phyloP scores from a whole-genome alignment of 2,888 invertebrate species.

The Epistrophe eligans region DNA sequence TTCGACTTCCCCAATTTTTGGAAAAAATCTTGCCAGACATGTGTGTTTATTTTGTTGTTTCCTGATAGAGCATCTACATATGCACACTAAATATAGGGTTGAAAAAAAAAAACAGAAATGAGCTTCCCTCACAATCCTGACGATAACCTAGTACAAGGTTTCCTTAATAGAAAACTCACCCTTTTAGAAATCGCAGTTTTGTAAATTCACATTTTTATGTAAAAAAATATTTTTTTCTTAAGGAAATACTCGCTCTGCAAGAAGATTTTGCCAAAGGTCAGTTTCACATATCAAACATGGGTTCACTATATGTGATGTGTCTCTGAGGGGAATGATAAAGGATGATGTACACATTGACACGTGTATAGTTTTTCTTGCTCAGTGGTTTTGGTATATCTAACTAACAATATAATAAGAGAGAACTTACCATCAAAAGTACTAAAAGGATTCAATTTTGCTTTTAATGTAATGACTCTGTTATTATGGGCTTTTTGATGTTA shows the following conservation, averaged over 20 bases:
- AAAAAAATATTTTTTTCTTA: conserved; percentile 21
- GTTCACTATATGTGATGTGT: not conserved
- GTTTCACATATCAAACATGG: conserved; percentile 18
- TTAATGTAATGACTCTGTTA: conserved; percentile 62
- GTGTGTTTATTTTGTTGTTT: conserved; percentile 28
- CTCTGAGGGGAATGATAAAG: not conserved
- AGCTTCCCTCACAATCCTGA: conserved; percentile 1
- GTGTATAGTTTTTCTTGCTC: conserved; percentile 32
- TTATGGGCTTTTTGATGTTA: conserved; percentile 72
- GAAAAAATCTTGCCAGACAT: conserved; percentile 64
- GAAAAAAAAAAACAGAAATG: conserved; percentile 40
- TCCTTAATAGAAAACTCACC: conserved; percentile 7
- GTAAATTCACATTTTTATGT: conserved; percentile 45
- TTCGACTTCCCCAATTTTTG: conserved; percentile 51
- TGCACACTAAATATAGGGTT: conserved; percentile 66
- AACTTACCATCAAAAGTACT: conserved; percentile 58
- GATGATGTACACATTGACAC: conserved; percentile 27
- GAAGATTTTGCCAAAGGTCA: conserved; percentile 45
- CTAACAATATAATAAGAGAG: conserved; percentile 22
- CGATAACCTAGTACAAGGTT: conserved; percentile 69
- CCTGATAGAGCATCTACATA: conserved; percentile 57
- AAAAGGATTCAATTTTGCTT: conserved; percentile 70
- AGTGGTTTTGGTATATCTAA: not conserved
- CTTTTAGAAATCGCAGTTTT: conserved; percentile 17
- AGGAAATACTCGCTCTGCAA: conserved; percentile 3